Evolutionary conservation across 2,113 vertebrate species (phyloP), one percentile per base, ranked within the genome.

Genomic region (Pampusana beccarii): DNA sequence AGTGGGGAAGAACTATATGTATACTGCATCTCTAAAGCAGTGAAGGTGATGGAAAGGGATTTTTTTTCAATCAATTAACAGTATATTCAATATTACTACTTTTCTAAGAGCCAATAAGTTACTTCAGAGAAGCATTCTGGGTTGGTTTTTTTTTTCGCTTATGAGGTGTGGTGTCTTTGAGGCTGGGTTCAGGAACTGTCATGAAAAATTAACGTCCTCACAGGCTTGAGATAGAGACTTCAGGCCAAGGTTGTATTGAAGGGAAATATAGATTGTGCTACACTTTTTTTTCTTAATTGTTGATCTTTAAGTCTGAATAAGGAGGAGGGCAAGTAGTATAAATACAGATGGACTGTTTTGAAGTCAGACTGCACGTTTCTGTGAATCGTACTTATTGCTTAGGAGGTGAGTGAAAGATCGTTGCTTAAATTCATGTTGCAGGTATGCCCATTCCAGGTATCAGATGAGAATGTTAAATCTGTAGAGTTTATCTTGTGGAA

Each of bases 121-220:
- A 36, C 24, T 66, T 62, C 11, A 66, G 40, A 73, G 73, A 29
- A 64, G 28, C 14, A 3, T 56, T 33, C 8, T 23, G 6, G 6
- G n/a, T n/a, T n/a, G 36, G 4, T 12, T 53, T 81, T 81, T 58
- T 73, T 33, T 57, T n/a, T n/a, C n/a, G 14, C 18, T 65, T 16
- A 9, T 16, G 62, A 66, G 38, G 34, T 48, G 5, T 17, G 18
- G 24, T 21, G 17, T 46, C 54, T 18, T 66, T 42, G n/a, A 24
- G 13, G 31, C 38, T 53, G 44, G 25, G 29, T 51, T 87, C 84
- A 69, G 67, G 15, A 77, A 29, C 31, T 84, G 60, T 29, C 51
- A 3, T 20, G 51, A 20, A 50, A 78, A 89, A 67, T 25, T 7
- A 1, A 50, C 0, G 0, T 44, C 25, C 38, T 71, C 0, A 1